Percentiles rank a stretch among this genome's conserved stretches.
These are phyloP conservation scores for Nephrocerus scutellatus DNA, from an alignment of 2,888 invertebrate genomes.

Conservation along the genomic window DNA sequence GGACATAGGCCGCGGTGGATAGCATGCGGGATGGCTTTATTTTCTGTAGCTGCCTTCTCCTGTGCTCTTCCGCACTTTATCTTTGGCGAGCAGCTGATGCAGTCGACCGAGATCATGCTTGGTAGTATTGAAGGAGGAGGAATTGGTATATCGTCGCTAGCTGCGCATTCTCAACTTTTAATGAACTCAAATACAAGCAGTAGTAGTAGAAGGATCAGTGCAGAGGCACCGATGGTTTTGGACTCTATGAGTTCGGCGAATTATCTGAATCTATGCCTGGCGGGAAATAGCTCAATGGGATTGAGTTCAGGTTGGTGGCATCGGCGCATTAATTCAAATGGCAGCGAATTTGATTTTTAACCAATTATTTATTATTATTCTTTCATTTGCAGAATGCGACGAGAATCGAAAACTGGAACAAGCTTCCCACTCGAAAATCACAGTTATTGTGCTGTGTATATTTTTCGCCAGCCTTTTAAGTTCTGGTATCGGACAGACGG, in stretches of 20 bases:
- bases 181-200: too few species aligned
- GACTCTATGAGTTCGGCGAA: slow-evolving; percentile 17
- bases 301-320: too few species aligned
- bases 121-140: slow-evolving; percentile 5
- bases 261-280: slow-evolving; percentile 43
- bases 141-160: slow-evolving; percentile 7
- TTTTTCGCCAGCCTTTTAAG: slow-evolving; percentile 82
- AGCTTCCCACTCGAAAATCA: slow-evolving; percentile 66
- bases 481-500: slow-evolving; percentile 87
- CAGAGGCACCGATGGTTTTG: slow-evolving; percentile 1
- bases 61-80: slow-evolving; percentile 83
- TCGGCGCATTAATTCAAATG: too few species aligned
- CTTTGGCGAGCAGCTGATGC: slow-evolving; percentile 66
- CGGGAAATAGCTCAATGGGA: too few species aligned
- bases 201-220: slow-evolving; percentile 13
- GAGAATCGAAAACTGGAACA: slow-evolving; percentile 58
- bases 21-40: slow-evolving; percentile 83
- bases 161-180: too few species aligned
- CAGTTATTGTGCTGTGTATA: slow-evolving; percentile 75
- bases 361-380: slow-evolving; percentile 3
- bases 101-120: slow-evolving; percentile 37
- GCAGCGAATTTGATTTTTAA: too few species aligned
- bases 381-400: slow-evolving; percentile 49
- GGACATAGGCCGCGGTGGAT: slow-evolving; percentile 92
- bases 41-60: slow-evolving; percentile 77